Evolutionary conservation across 2,797 vertebrate species (phyloP).

Genomic region (Mus spretus): DNA sequence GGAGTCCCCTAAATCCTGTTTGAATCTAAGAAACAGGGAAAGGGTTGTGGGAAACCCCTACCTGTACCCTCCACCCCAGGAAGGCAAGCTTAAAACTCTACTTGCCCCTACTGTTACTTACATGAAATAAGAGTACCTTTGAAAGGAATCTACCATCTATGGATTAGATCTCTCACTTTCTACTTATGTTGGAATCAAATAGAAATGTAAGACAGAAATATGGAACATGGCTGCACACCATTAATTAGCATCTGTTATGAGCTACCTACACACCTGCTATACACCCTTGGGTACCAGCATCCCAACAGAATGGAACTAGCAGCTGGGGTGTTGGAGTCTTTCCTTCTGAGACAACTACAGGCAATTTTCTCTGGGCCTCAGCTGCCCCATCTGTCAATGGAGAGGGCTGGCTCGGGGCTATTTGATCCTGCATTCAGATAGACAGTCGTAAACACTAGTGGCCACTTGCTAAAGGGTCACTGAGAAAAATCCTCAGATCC

Average conservation of each 20-base stretch:
- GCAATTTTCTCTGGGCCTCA: neutral
- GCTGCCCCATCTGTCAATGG: neutral
- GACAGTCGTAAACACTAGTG: neutral
- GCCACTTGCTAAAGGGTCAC: neutral
- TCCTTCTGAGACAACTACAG: neutral
- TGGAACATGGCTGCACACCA: neutral
- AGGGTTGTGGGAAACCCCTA: neutral
- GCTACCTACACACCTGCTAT: no score
- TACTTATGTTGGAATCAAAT: slow-evolving; percentile 4
- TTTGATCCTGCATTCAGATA: neutral
- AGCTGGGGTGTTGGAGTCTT: no score
- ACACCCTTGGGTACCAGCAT: neutral
- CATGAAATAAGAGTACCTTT: neutral
- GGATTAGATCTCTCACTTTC: neutral
- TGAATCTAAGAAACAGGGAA: slow-evolving; percentile 2
- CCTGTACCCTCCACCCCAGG: neutral
- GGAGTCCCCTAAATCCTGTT: neutral
- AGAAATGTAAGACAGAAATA: neutral
- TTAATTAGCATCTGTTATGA: neutral
- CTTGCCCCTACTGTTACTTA: neutral
- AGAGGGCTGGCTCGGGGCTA: neutral
- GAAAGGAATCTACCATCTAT: neutral
- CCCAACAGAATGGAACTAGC: neutral
- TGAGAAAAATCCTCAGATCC: neutral
- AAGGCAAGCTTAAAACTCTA: neutral